These are phyloP conservation scores for Zaprionus taronus DNA, from an alignment of 1,140 invertebrate genomes.

Conservation along the genomic window DNA sequence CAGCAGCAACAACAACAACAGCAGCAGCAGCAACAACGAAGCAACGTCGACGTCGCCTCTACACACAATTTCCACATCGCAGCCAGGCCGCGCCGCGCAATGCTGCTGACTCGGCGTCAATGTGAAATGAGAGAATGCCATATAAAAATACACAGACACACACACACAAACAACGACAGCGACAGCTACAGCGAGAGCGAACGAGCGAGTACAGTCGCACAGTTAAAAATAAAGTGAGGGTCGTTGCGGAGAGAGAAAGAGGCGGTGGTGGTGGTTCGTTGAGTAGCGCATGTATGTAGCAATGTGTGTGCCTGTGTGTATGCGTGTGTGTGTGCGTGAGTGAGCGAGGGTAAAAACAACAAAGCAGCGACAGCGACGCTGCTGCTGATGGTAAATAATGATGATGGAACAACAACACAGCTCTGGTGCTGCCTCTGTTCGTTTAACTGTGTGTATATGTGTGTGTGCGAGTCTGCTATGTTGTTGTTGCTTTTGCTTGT, in stretches of 20 bases:
- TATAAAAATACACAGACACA: conserved; percentile 67
- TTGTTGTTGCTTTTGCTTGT: conserved; percentile 38
- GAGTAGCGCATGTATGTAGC: conserved; percentile 23
- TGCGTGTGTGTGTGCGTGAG: conserved; percentile 23
- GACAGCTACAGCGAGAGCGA: conserved; percentile 60
- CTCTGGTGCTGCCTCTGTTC: conserved; percentile 28
- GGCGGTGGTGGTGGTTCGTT: conserved; percentile 12
- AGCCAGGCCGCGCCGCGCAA: conserved; percentile 39
- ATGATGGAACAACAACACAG: conserved; percentile 73
- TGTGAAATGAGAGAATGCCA: conserved; percentile 71
- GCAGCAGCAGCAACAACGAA: conserved; percentile 32
- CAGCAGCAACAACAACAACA: conserved; percentile 5
- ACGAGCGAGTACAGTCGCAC: conserved; percentile 80
- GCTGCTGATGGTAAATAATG: conserved; percentile 78
- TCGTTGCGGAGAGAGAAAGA: conserved; percentile 42
- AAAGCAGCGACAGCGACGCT: conserved; percentile 61
- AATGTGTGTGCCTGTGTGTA: conserved; percentile 5
- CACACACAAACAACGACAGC: conserved; percentile 21
- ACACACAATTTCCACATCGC: conserved; percentile 56
- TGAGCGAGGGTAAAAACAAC: conserved; percentile 77
- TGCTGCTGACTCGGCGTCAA: conserved; percentile 52
- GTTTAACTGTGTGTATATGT: conserved; percentile 23
- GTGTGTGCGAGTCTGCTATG: conserved; percentile 37
- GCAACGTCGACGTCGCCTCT: conserved; percentile 45
- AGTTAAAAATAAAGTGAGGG: conserved; percentile 82